Base-by-base conservation (phyloP, 2,888 invertebrate genomes). In the Bhutanitis thaidina region DNA sequence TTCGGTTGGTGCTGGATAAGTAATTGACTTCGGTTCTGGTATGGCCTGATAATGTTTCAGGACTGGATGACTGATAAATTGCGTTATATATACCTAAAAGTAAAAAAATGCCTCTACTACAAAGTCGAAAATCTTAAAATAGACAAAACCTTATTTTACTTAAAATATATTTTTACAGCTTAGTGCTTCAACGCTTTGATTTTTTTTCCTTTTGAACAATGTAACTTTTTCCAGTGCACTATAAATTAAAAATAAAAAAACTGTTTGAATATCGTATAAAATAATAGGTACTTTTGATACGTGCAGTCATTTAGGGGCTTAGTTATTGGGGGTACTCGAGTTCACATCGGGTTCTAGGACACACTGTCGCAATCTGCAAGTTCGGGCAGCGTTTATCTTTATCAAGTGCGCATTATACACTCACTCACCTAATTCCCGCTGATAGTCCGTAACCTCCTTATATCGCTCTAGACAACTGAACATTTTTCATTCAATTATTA, bases 281-380 rank as follows among this genome's bases (percentile, higher is more conserved):
- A 13, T 16, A 38, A 9, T 50, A 37, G 27, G 27, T 27, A 20
- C 35, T 51, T 40, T 13, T 1, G 50, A 50, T 50, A 45, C 27
- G 50, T 40, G 7, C 27, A 37, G 29, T 12, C 15, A 71, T 74
- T 72, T 76, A 69, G 68, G 74, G 57, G 65, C 66, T 65, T 60
- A 55, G 54, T 54, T 77, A 85, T 80, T 79, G 78, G 79, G 86
- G 85, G 72, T 76, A 86, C 76, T 80, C 58, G 76, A 77, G 86
- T 86, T 85, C 83, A 80, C 40, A 54, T 56, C 55, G 75, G 73
- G 87, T 88, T 87, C 87, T 87, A 86, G 87, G 87, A 73, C 87
- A 73, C 64, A 55, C 66, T 82, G 81, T 77, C 82, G 85, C 81
- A 81, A 84, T 74, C 55, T 46, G 64, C 64, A 74, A 74, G 75